Evolutionary conservation across 1,140 invertebrate genomes (phyloP).

Genomic region (Vollenhovia emeryi): DNA sequence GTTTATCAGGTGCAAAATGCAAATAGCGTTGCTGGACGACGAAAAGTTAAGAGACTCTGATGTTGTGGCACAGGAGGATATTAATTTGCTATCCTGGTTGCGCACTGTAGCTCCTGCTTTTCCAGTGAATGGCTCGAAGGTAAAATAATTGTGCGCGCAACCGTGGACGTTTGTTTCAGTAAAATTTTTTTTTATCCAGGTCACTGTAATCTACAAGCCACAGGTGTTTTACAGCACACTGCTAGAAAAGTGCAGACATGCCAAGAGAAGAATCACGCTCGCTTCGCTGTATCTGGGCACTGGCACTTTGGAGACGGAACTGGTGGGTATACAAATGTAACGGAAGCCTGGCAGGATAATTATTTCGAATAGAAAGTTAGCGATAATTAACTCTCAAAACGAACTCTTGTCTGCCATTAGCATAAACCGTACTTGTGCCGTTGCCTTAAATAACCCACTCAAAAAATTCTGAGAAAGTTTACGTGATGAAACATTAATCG

Average conservation of each 20-base stretch:
- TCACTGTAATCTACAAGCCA: constrained; percentile 91
- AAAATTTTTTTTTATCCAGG: constrained; percentile 75
- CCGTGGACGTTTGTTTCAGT: constrained; percentile 6
- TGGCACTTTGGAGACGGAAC: constrained; percentile 92
- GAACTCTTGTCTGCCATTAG: no score
- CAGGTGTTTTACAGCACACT: constrained; percentile 91
- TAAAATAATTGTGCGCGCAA: constrained; percentile 61
- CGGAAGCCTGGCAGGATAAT: background rate
- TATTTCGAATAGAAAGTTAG: background rate
- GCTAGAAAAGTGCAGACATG: constrained; percentile 89
- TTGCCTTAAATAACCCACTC: no score
- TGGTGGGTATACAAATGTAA: constrained; percentile 86
- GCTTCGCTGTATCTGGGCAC: constrained; percentile 98
- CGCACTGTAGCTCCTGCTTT: constrained; percentile 90
- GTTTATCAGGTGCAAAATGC: constrained; percentile 65
- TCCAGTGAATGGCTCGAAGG: constrained; percentile 89
- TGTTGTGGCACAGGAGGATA: constrained; percentile 68
- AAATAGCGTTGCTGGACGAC: constrained; percentile 76
- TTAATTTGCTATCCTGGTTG: constrained; percentile 87
- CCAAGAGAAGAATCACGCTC: constrained; percentile 93
- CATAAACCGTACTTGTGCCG: no score
- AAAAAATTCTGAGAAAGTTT: no score
- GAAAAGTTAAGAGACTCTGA: constrained; percentile 73
- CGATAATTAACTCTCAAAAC: background rate
- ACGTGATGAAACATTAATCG: no score